A percentile compares a stretch with the other conserved stretches of the same genome.
These are phyloP conservation scores for Elgaria multicarinata DNA, from an alignment of 2,113 vertebrate genomes.

Conservation along the genomic window DNA sequence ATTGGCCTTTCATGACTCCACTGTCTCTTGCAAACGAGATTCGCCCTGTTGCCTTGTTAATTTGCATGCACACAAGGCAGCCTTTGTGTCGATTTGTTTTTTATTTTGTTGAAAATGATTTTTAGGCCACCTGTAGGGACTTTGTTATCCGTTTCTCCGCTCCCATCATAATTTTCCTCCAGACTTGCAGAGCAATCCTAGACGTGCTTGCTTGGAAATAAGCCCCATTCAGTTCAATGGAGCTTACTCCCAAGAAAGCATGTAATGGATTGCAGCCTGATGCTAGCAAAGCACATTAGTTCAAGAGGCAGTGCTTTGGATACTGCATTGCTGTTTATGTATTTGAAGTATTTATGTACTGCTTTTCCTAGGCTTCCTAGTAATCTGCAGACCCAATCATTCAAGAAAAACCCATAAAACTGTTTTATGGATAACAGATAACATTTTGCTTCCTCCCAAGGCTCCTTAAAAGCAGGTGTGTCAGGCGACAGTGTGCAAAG, in stretches of 20 bases:
- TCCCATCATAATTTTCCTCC: background rate
- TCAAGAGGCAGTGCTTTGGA: background rate
- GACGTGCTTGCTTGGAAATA: too few relatives aligned
- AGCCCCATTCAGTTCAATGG: too few relatives aligned
- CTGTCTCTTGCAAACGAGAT: background rate
- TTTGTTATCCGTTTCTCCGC: background rate
- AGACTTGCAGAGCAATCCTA: background rate
- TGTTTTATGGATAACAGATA: background rate
- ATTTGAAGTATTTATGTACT: background rate
- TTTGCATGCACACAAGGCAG: background rate
- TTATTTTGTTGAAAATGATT: background rate
- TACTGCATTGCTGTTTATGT: background rate
- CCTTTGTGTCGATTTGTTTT: too few relatives aligned
- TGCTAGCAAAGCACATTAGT: background rate
- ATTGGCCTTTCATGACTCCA: background rate
- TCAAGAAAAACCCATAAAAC: background rate
- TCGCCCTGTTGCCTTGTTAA: background rate
- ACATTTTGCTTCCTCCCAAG: conserved; percentile 23
- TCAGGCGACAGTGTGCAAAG: too few relatives aligned
- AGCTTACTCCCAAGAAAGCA: too few relatives aligned
- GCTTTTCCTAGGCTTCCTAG: background rate
- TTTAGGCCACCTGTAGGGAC: background rate
- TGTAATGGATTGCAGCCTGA: background rate
- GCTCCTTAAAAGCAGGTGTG: background rate
- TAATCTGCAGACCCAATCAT: too few relatives aligned